Evolutionary conservation across 2,797 vertebrate genomes (phyloP).

Genomic region (Scolopax rusticola): DNA sequence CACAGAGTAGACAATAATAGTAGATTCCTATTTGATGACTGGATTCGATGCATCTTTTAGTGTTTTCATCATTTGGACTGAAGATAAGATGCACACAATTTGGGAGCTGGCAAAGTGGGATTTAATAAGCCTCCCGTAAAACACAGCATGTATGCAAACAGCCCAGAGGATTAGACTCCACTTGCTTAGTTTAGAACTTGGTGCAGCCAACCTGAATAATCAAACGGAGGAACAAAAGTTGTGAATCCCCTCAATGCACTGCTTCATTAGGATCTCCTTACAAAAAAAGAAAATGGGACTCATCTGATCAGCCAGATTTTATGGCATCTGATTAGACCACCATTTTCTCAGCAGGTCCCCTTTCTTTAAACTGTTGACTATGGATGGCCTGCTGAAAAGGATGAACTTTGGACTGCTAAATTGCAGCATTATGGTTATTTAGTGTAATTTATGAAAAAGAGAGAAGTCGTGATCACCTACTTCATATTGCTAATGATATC

Average conservation of each 20-base stretch:
- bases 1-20: not conserved
- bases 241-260: constrained; percentile 82
- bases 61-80: constrained; percentile 56
- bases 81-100: constrained; percentile 48
- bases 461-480: constrained; percentile 84
- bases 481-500: constrained; percentile 84
- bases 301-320: constrained; percentile 97
- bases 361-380: constrained; percentile 98
- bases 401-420: constrained; percentile 94
- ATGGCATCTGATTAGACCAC: constrained; percentile 98
- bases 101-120: constrained; percentile 66
- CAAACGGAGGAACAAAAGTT: constrained; percentile 90
- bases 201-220: constrained; percentile 95
- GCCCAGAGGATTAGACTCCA: constrained; percentile 84
- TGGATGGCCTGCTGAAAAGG: constrained; percentile 93
- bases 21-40: not conserved
- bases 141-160: constrained; percentile 89
- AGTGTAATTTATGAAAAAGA: constrained; percentile 95
- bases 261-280: constrained; percentile 92
- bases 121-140: constrained; percentile 76
- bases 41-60: not conserved
- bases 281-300: constrained; percentile 84
- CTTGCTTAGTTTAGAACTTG: constrained; percentile 89
- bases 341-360: constrained; percentile 98
- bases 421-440: constrained; percentile 99